Percentiles rank a stretch among this genome's conserved stretches.
phyloP scores from a whole-genome alignment of 2,888 invertebrate genomes.

The Parnassius mnemosyne region DNA sequence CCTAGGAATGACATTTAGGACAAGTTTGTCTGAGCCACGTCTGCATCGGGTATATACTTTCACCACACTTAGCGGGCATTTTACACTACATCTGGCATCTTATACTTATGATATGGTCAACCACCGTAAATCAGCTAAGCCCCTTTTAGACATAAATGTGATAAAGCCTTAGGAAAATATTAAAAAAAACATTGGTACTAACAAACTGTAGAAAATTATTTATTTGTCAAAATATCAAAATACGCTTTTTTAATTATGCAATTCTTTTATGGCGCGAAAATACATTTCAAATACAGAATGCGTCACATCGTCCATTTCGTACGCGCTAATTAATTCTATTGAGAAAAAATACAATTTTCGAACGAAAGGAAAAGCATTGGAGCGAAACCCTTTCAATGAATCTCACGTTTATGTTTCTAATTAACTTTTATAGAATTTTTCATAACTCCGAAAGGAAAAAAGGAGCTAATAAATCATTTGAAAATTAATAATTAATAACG shows the following conservation, averaged over 20 bases:
- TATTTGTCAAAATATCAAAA: too few species aligned
- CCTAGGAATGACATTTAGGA: too few species aligned
- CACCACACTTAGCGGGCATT: too few species aligned
- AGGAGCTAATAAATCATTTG: conserved; percentile 73
- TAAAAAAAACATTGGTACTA: too few species aligned
- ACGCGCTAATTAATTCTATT: conserved; percentile 64
- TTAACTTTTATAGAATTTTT: conserved; percentile 66
- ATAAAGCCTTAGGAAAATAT: too few species aligned
- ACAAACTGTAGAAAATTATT: too few species aligned
- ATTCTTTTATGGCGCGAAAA: conserved; percentile 13
- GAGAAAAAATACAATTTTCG: conserved; percentile 39
- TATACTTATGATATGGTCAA: too few species aligned
- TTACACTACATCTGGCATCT: too few species aligned
- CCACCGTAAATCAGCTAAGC: too few species aligned
- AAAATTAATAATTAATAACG: conserved; percentile 76
- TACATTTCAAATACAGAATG: conserved; percentile 19
- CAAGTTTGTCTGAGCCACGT: too few species aligned
- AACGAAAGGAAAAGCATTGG: conserved; percentile 30
- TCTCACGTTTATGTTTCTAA: conserved; percentile 57
- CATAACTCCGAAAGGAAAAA: conserved; percentile 47
- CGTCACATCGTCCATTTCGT: conserved; percentile 37
- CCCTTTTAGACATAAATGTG: too few species aligned
- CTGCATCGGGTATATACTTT: too few species aligned
- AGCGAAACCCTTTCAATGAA: conserved; percentile 62
- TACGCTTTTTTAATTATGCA: neutral